A percentile compares a stretch with the other conserved stretches of the same genome.
Evolutionary conservation across 2,113 vertebrate species (phyloP).

Genomic region (Vicugna pacos): DNA sequence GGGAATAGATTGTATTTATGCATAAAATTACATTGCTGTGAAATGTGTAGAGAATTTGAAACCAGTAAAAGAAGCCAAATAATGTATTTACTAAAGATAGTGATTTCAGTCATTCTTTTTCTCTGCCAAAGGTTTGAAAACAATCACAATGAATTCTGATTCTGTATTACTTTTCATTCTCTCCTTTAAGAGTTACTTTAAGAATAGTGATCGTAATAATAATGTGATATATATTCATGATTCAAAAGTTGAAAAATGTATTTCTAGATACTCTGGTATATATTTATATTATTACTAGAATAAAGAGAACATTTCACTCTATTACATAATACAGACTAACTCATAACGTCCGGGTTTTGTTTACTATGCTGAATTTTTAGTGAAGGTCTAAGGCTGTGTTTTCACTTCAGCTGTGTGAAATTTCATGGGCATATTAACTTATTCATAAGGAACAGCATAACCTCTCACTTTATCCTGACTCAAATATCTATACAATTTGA

Average conservation of each 20-base stretch:
- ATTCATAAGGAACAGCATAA: not conserved
- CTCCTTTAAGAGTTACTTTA: not conserved
- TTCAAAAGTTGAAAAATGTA: not conserved
- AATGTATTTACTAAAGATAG: not conserved
- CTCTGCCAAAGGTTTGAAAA: conserved; percentile 47
- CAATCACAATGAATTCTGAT: not conserved
- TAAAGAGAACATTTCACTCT: conserved; percentile 36
- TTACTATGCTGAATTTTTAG: not conserved
- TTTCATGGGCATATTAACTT: not conserved
- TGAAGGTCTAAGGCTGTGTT: not conserved
- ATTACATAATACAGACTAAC: not conserved
- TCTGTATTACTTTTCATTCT: not conserved
- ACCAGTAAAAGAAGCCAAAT: not conserved
- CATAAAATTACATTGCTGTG: not conserved
- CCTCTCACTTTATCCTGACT: not conserved
- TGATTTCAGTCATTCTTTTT: not conserved
- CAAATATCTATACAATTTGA: not conserved
- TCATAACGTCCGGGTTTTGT: not conserved
- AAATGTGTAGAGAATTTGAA: conserved; percentile 42
- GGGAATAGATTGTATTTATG: not conserved
- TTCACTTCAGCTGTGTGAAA: not conserved
- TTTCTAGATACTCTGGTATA: not conserved
- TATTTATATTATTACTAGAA: not conserved
- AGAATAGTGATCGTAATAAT: not conserved
- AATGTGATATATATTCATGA: not conserved